Evolutionary conservation across 2,888 invertebrate genomes (phyloP), one percentile per base, ranked within the genome.

Genomic region (Chymomyza fuscimana): DNA sequence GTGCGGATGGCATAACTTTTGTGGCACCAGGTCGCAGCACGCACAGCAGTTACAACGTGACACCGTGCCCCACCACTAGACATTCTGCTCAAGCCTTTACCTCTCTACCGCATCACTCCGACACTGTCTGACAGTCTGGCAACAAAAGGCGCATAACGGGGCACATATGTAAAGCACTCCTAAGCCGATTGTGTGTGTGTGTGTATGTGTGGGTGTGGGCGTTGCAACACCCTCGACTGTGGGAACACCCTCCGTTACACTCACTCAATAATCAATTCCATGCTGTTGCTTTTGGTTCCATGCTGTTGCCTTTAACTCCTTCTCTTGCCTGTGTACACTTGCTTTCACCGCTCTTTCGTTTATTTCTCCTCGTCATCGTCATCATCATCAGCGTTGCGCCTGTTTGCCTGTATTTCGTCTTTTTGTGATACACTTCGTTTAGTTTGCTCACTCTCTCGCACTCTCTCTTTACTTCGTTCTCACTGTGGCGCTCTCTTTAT

Each of bases 181-280:
- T 67, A 70, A 78, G 67, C 62, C 70, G 62, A 70, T 65, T 66
- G 19, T 22, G 12, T 46, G 40, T 46, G 40, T 12, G 40, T 12
- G 25, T 16, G 40, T 40, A 6, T 22, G 12, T 46, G 40, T 46
- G 40, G 2, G 40, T 12, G 25, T 16, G 40, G 6, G 32, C 2
- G 40, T 36, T 25, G 3, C 4, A 25, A 25, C 32, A 32, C 32
- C 5, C 32, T 32, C 32, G 40, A 12, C 12, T 46, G 40, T 46
- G 40, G 40, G 40, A 46, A 46, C 40, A 46, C 40, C 40, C 40
- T 12, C 1, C 40, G 62, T 56, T 63, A 22, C 75, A 67, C 68
- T 74, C 73, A 69, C 72, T 79, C 84, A 81, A 81, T 80, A 83
- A 81, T 80, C 81, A 81, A 81, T 83, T 83, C 81, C 79, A 65